Base-by-base conservation (phyloP, 2,797 vertebrate genomes). In the Poeciliopsis presidionis region DNA sequence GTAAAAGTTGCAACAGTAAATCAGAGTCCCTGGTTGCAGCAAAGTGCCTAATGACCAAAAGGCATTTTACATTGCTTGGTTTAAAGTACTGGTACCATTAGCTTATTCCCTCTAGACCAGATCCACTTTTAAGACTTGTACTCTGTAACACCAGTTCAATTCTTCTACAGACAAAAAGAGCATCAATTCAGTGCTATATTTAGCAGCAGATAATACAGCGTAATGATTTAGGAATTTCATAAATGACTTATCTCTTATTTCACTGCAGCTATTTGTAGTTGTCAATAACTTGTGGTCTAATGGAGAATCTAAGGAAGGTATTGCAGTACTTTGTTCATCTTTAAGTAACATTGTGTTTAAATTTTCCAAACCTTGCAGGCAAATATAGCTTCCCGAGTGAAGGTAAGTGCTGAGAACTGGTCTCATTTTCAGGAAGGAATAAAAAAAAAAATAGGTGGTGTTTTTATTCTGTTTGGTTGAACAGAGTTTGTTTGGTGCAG, bases 51-150 rank as follows among this genome's bases (percentile, higher is more conserved):
- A 69, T 55, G 61, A 47, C 76, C 53, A 20, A 79, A 81, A 78
- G 70, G 73, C 73, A 51, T 74, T 78, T 81, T 70, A 71, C 51
- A 28, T 43, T n/a, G n/a, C 57, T 73, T 61, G 69, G 79, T 61
- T 69, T 69, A 45, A 69, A 57, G 33, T 72, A 5, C 30, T 57
- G 25, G 41, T 61, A 69, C 59, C 74, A 73, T 49, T 43, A 51
- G 43, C n/a, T 76, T 63, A 20, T 53, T 81, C 83, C 61, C 79
- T 76, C 45, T 25, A 73, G 79, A 63, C 36, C 41, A n/a, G 22
- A 73, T 36, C 25, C 28, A 73, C 70, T 7, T 3, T 69, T 13
- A 8, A 61, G 28, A 36, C 41, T 43, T 43, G 9, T 43, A 43
- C 49, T 45, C 30, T 55, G 33, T 25, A 49, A 43, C 53, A 33